Evolutionary conservation across 1,140 invertebrate species (phyloP), one percentile per base, ranked within the genome.

Genomic region (Phymastichus coffea): DNA sequence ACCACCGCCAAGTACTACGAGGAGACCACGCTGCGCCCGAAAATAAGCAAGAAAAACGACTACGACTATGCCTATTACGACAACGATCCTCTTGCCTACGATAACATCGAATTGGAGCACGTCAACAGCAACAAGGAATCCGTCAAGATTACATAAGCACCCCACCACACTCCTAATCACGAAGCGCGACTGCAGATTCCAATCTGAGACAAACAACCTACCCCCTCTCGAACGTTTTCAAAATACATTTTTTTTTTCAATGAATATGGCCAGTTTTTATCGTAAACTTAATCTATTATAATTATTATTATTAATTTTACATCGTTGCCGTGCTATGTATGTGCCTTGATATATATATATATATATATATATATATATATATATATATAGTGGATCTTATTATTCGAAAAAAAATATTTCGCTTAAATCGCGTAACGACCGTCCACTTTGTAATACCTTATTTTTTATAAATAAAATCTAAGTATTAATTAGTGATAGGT

Each of bases 1-100:
- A 76, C 75, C 15, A 78, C 75, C 15, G 62, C 63, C 14, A 78
- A 64, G 63, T 67, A 70, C 15, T 58, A 66, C 9, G 63, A 66
- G 10, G 68, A 71, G 37, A 64, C 65, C 15, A 73, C 71, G 26
- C 76, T 70, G 26, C 59, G 69, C 7, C 63, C 56, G 20, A 59
- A 68, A 12, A 22, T 67, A 26, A 77, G 76, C 46, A 68, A 73
- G 1, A 80, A 79, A 54, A 74, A 73, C 60, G 78, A 79, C 56
- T 80, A 80, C 37, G 78, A 80, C 64, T 80, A 80, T 22, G 78
- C 78, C 1, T 79, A 80, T 25, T 80, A 80, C 54, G 77, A 80
- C 28, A 79, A 78, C 40, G 76, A 74, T 26, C 69, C 69, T 8
- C 49, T 78, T 0, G 78, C 79, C 47, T 80, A 80, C 56, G 79